Evolutionary conservation across 2,888 invertebrate genomes (phyloP).

Genomic region (Drosophila maculinotata): DNA sequence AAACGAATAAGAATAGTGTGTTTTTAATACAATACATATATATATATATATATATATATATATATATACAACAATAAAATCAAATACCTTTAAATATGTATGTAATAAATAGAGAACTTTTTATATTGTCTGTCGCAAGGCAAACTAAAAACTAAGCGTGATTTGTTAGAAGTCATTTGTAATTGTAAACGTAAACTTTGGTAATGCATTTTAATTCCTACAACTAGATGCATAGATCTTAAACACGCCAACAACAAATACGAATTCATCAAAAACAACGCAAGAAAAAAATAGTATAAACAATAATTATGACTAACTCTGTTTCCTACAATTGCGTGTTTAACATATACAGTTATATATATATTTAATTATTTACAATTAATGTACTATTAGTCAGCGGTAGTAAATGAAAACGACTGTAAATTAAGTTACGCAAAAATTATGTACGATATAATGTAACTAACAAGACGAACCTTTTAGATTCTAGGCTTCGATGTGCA

Average conservation of each 20-base stretch:
- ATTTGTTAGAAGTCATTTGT: slow-evolving; percentile 76
- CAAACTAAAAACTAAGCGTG: slow-evolving; percentile 69
- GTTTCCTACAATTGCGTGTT: slow-evolving; percentile 74
- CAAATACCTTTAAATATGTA: slow-evolving; percentile 52
- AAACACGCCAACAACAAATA: slow-evolving; percentile 35
- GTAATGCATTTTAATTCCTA: slow-evolving; percentile 76
- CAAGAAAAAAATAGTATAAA: slow-evolving; percentile 60
- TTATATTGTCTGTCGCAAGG: slow-evolving; percentile 67
- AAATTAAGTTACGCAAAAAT: slow-evolving; percentile 68
- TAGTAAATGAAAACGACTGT: slow-evolving; percentile 73
- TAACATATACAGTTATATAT: slow-evolving; percentile 51
- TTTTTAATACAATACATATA: slow-evolving; percentile 64
- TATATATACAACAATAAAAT: slow-evolving; percentile 44
- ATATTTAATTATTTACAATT: slow-evolving; percentile 65
- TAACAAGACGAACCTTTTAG: slow-evolving; percentile 77
- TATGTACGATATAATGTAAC: slow-evolving; percentile 70
- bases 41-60: slow-evolving; percentile 46
- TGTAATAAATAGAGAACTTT: slow-evolving; percentile 71
- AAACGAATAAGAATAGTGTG: slow-evolving; percentile 70
- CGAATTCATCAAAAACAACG: slow-evolving; percentile 40
- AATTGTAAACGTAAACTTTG: slow-evolving; percentile 65
- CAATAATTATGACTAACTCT: slow-evolving; percentile 76
- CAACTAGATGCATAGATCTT: slow-evolving; percentile 51
- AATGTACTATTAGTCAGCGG: slow-evolving; percentile 67
- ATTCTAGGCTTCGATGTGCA: slow-evolving; percentile 84